Evolutionary conservation across 64 coral and sea anemone genomes (phyloP).

Genomic region (Dendrophyllia cribrosa): DNA sequence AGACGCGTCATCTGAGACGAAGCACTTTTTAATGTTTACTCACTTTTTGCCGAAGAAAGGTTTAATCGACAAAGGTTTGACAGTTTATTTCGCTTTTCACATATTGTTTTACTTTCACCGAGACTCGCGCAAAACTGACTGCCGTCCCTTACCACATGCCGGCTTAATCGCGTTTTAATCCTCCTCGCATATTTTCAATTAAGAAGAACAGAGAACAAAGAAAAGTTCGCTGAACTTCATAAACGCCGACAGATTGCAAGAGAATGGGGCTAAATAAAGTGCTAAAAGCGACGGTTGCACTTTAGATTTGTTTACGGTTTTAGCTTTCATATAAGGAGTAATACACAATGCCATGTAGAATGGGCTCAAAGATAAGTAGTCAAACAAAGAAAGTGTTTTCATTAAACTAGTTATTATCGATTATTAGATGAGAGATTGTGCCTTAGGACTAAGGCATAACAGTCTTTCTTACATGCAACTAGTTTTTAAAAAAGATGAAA

Average conservation of each 20-base stretch:
- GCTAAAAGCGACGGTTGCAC: background rate
- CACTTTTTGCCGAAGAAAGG: background rate
- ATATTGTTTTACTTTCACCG: background rate
- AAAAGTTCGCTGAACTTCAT: background rate
- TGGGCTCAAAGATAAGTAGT: background rate
- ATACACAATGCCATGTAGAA: background rate
- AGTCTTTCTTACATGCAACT: no score
- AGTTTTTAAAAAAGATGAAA: no score
- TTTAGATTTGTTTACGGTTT: constrained; percentile 1
- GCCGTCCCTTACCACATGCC: background rate
- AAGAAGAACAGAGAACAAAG: background rate
- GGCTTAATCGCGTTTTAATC: background rate
- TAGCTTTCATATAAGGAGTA: background rate
- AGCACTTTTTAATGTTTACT: background rate
- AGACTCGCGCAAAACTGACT: background rate
- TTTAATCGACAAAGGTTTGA: background rate
- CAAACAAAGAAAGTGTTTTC: constrained; percentile 24
- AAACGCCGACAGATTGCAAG: constrained; percentile 28
- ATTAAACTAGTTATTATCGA: background rate
- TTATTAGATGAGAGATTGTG: no score
- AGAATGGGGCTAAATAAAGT: constrained; percentile 1
- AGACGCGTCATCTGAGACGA: background rate
- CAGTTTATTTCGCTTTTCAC: background rate
- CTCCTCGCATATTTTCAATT: constrained; percentile 2
- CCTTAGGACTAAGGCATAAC: no score